Evolutionary conservation across 2,888 invertebrate species (phyloP), one percentile per base, ranked within the genome.

Genomic region (Lochmaea capreae): DNA sequence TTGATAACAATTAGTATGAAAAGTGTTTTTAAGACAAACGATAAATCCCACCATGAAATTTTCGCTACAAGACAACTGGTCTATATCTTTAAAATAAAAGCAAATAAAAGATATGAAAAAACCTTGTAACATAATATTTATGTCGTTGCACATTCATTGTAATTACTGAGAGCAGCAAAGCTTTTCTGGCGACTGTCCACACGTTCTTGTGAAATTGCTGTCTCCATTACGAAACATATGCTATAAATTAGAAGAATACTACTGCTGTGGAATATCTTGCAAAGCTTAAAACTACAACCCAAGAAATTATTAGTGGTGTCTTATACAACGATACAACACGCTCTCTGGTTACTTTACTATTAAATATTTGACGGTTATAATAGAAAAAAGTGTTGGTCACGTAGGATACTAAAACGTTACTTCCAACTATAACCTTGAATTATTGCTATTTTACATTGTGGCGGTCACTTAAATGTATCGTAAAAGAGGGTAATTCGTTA

Each of bases 101-200:
- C 62, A 42, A 43, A 18, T 42, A 63, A 43, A 63, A 68, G 76
- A 76, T 39, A 52, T 39, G 43, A 52, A 69, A 69, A 78, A 78
- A 77, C 76, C 74, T 77, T 67, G 75, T 78, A 62, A 71, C 70
- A 66, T 76, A n/a, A 73, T 79, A 81, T 80, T 80, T 81, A 82
- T 81, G 81, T 82, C 81, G 78, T 79, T 78, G 81, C 80, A 81
- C 84, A 84, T 84, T 83, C 82, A 84, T 84, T 84, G 84, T 85
- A 84, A 85, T 85, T 85, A 84, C 83, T 79, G 79, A 80, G 81
- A 46, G 26, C 57, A 78, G 81, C 80, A 81, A 83, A 83, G 84
- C 84, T 83, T 83, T 85, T 84, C 84, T 85, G 85, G 85, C 85
- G 84, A 84, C 83, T 84, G 84, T 85, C 85, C 85, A 85, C 85